Percentiles rank a stretch among this genome's conserved stretches.
Conservation (phyloP, 2,113 vertebrate species). For the Tylochromis polylepis region DNA sequence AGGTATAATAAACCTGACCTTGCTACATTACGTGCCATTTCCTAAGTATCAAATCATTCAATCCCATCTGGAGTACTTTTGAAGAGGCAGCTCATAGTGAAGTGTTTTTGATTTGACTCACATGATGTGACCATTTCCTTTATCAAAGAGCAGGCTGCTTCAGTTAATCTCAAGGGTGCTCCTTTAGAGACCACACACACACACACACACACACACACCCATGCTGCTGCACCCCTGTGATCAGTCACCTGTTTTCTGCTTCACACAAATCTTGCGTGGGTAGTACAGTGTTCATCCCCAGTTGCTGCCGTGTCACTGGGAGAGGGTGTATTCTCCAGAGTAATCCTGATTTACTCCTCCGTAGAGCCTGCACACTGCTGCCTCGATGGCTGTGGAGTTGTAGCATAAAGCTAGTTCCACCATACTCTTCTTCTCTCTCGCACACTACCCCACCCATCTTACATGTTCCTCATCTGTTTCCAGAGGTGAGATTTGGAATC, state of each 20-base stretch:
- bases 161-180: conserved; percentile 8
- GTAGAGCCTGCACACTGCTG: conserved; percentile 12
- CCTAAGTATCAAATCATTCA: neutral
- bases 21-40: neutral
- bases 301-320: conserved; percentile 17
- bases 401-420: conserved; percentile 5
- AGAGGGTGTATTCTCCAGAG: conserved; percentile 50
- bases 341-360: conserved; percentile 63
- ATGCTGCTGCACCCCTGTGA: conserved; percentile 10
- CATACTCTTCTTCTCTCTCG: conserved; percentile 17
- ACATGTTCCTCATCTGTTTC: conserved; percentile 55
- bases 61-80: neutral
- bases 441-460: conserved; percentile 47
- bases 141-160: neutral
- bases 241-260: conserved; percentile 55
- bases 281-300: conserved; percentile 33
- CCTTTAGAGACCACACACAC: neutral
- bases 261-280: conserved; percentile 47
- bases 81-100: neutral
- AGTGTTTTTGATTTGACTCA: neutral
- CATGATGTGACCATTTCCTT: conserved; percentile 18
- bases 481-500: conserved; percentile 55
- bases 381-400: conserved; percentile 14
- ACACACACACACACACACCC: neutral
- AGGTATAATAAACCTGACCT: neutral